Evolutionary conservation across 1,140 invertebrate genomes (phyloP).

Genomic region (Heliconius congener): DNA sequence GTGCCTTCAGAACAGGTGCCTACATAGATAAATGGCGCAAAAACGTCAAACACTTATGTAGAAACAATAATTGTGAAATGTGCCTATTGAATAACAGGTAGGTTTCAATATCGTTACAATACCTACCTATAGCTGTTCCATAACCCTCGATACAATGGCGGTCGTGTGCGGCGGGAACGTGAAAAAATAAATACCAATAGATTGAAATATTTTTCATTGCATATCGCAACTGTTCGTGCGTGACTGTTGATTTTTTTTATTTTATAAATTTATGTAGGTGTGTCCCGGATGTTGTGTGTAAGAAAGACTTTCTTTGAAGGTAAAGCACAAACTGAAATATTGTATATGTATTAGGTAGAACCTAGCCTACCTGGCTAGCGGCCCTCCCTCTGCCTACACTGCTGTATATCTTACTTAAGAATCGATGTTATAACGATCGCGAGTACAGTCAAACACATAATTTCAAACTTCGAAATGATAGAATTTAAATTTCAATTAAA

Average conservation of each 20-base stretch:
- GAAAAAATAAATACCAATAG: conserved; percentile 15
- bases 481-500: no score
- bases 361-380: no score
- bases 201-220: conserved; percentile 3
- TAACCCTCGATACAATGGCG: conserved; percentile 22
- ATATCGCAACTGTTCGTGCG: conserved; percentile 2
- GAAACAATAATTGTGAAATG: conserved; percentile 12
- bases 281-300: background rate
- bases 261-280: background rate
- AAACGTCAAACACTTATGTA: background rate
- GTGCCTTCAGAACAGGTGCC: no score
- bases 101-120: conserved; percentile 8
- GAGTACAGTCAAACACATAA: no score
- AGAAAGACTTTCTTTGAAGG: no score
- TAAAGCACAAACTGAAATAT: no score
- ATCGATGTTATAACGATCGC: no score
- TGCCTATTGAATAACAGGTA: conserved; percentile 26
- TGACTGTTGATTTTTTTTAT: background rate
- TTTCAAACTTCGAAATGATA: no score
- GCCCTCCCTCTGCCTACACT: no score
- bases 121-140: conserved; percentile 2
- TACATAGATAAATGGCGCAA: background rate
- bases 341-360: no score
- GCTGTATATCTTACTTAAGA: no score
- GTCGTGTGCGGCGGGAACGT: conserved; percentile 8